A percentile compares a stretch with the other conserved stretches of the same genome.
These are phyloP conservation scores for Flexamia atlantica DNA, from an alignment of 2,888 invertebrate genomes.

Conservation along the genomic window DNA sequence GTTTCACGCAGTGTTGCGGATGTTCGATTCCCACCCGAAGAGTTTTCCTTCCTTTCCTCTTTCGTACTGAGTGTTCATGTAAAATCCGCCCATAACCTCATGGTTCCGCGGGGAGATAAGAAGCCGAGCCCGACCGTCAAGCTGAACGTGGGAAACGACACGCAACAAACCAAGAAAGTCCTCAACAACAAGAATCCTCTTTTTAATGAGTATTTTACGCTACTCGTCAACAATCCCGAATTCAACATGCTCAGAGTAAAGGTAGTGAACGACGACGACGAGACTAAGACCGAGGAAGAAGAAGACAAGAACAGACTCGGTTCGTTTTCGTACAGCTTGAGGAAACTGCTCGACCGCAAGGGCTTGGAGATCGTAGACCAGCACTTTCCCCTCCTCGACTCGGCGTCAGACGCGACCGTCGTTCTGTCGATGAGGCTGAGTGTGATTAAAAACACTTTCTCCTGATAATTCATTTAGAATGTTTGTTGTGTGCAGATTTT, in stretches of 20 bases:
- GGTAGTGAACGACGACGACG: neutral
- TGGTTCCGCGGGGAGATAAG: neutral
- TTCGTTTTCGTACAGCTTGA: neutral
- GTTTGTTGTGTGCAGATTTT: too few relatives aligned
- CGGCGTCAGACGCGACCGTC: neutral
- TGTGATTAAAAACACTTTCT: neutral
- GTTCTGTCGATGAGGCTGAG: neutral
- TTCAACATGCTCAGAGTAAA: conserved; percentile 2
- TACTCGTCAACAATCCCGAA: neutral
- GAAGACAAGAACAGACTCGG: neutral
- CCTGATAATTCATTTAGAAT: neutral
- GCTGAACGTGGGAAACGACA: neutral
- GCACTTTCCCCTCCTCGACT: neutral
- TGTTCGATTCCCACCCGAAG: neutral
- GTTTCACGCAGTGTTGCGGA: neutral
- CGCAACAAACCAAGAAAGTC: neutral
- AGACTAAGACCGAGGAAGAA: neutral
- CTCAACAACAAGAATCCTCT: neutral
- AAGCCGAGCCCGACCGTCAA: neutral
- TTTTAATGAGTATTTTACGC: neutral
- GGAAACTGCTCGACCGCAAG: neutral
- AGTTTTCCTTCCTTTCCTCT: neutral
- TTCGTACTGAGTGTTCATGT: neutral
- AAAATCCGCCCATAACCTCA: neutral
- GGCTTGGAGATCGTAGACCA: neutral